A percentile compares a stretch with the other conserved stretches of the same genome.
These are phyloP conservation scores for Pasiphila rectangulata DNA, from an alignment of 2,888 invertebrate species.

Conservation along the genomic window DNA sequence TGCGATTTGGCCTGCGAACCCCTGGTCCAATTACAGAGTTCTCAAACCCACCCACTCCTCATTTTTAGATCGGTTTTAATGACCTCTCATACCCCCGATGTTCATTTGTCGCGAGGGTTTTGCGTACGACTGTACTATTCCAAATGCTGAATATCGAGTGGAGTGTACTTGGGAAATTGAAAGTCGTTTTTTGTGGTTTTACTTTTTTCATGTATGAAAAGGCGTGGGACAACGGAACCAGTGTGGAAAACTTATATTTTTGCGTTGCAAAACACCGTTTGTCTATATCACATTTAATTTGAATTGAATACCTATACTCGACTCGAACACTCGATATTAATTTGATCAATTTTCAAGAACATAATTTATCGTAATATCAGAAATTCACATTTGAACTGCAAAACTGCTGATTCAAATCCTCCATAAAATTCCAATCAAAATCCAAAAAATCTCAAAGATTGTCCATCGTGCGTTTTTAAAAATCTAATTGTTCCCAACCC, in stretches of 20 bases:
- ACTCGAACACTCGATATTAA: no score
- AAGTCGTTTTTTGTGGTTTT: conserved; percentile 21
- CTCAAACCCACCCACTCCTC: conserved; percentile 71
- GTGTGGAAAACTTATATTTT: background rate
- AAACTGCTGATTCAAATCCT: conserved; percentile 9
- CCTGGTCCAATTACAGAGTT: conserved; percentile 79
- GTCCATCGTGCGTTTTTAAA: conserved; percentile 22
- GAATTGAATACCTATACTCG: no score
- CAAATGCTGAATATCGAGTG: conserved; percentile 56
- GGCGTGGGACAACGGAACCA: no score
- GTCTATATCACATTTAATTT: no score
- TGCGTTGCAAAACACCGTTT: no score
- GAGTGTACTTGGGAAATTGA: conserved; percentile 43
- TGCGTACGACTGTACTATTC: conserved; percentile 68
- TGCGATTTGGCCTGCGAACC: conserved; percentile 77
- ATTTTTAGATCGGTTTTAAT: conserved; percentile 80
- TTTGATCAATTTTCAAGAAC: no score
- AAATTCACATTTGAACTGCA: no score
- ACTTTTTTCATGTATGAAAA: background rate
- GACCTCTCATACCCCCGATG: conserved; percentile 78
- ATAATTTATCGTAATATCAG: no score
- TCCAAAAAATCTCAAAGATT: conserved; percentile 18
- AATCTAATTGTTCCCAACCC: conserved; percentile 64
- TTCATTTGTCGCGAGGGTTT: conserved; percentile 78
- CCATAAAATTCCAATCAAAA: conserved; percentile 12